These are phyloP conservation scores for Eupithecia tripunctaria DNA, from an alignment of 2,888 invertebrate genomes.

Conservation along the genomic window DNA sequence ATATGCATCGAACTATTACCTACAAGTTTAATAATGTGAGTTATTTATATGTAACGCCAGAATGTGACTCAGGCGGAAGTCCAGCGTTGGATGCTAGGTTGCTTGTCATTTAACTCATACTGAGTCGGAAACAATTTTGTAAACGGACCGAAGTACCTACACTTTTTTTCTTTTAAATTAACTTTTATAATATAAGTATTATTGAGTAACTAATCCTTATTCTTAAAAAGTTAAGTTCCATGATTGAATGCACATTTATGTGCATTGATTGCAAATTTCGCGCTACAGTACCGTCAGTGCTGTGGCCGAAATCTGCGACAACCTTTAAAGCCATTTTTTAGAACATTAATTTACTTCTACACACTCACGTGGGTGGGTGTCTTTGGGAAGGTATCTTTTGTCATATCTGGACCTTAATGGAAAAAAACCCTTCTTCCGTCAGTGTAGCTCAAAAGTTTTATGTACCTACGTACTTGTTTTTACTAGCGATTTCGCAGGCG, in stretches of 20 bases:
- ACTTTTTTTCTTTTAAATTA: no score
- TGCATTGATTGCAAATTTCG: no score
- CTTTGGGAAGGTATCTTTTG: neutral
- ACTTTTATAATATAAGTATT: no score
- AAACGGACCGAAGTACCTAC: no score
- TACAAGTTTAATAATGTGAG: neutral
- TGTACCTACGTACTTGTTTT: neutral
- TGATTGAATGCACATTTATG: neutral
- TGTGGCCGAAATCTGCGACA: neutral
- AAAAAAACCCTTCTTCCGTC: conserved; percentile 1
- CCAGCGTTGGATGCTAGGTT: no score
- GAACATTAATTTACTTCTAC: neutral
- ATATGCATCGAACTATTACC: neutral
- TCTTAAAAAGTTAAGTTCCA: no score
- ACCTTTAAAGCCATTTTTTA: neutral
- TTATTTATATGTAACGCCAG: no score
- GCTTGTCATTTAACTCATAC: no score
- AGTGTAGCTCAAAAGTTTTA: neutral
- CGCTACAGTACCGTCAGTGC: no score
- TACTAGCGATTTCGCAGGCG: neutral
- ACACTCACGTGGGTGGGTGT: neutral
- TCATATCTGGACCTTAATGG: neutral
- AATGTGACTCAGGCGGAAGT: no score
- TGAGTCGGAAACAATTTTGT: no score
- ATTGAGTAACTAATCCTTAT: no score